These are phyloP conservation scores for Rotaria magnacalcarata DNA, from an alignment of 2,888 invertebrate species.

Conservation along the genomic window DNA sequence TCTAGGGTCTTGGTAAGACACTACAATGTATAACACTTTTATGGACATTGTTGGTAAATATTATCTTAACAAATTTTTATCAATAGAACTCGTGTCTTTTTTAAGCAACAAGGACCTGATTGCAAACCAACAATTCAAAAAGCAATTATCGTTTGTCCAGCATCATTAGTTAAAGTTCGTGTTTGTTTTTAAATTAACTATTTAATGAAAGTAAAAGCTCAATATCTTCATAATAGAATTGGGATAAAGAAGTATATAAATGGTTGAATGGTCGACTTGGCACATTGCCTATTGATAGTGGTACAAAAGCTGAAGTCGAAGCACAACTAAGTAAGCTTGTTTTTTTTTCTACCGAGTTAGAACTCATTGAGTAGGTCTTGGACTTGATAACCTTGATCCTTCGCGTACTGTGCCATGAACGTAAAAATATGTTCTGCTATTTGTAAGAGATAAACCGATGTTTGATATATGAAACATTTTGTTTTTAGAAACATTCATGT, in stretches of 20 bases:
- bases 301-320: slow-evolving; percentile 75
- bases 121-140: slow-evolving; percentile 83
- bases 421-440: no score
- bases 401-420: no score
- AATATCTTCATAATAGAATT: slow-evolving; percentile 66
- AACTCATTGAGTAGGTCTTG: no score
- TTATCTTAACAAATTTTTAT: slow-evolving; percentile 38
- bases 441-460: no score
- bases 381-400: no score
- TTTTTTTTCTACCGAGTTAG: no score
- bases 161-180: slow-evolving; percentile 79
- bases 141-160: slow-evolving; percentile 89
- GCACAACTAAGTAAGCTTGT: slow-evolving; percentile 56
- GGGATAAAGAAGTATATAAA: slow-evolving; percentile 95
- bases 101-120: slow-evolving; percentile 77
- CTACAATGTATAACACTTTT: slow-evolving; percentile 90
- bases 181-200: background rate
- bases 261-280: slow-evolving; percentile 84
- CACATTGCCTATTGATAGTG: slow-evolving; percentile 63
- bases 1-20: slow-evolving; percentile 82
- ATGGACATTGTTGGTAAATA: slow-evolving; percentile 76
- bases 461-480: no score
- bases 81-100: slow-evolving; percentile 32
- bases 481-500: slow-evolving; percentile 69
- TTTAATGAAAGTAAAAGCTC: background rate